Base-by-base conservation (phyloP, 1,140 invertebrate species). In the Drosophila varians region DNA sequence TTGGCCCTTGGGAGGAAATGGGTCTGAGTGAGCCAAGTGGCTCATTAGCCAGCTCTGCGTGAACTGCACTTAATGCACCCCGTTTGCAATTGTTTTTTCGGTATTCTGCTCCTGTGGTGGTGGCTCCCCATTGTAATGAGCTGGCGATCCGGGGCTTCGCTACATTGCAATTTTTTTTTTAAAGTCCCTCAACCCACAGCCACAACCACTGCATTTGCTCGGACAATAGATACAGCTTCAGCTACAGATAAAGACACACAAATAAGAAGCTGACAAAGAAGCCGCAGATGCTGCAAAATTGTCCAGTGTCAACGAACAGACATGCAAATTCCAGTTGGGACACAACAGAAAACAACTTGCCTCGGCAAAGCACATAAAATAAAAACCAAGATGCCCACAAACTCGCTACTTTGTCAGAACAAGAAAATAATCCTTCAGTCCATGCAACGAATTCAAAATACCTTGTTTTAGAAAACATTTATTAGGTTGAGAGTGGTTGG, bases 31-130 rank as follows among this genome's bases (percentile, higher is more conserved):
- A 28, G 40, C 40, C 51, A 64, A 74, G 66, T 68, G 68, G 57
- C 79, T 86, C 76, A 76, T 86, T 84, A 86, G 74, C 53, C 45
- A 53, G 53, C 49, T 28, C 54, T 72, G 58, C 62, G 53, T 71
- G 64, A 83, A 73, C 65, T 86, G 80, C 72, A 76, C 54, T 73
- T 80, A 84, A 80, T 84, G 77, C 64, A 46, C 61, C 42, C 34
- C 19, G 66, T 28, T 61, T 60, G 69, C 56, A 68, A 55, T 61
- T 64, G 65, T 49, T 74, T 74, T 73, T 72, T 45, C 4, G 47
- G 42, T 23, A 16, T 26, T 42, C 19, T 16, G 40, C 47, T 70
- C n/a, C 46, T 69, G 65, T 21, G 49, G 49, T 21, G 49, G 49
- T 64, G 46, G 36, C 56, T 36, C 48, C 62, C 48, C 48, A 72